Evolutionary conservation across 2,888 invertebrate genomes (phyloP), one percentile per base, ranked within the genome.

Genomic region (Dicranocentrus wangi): DNA sequence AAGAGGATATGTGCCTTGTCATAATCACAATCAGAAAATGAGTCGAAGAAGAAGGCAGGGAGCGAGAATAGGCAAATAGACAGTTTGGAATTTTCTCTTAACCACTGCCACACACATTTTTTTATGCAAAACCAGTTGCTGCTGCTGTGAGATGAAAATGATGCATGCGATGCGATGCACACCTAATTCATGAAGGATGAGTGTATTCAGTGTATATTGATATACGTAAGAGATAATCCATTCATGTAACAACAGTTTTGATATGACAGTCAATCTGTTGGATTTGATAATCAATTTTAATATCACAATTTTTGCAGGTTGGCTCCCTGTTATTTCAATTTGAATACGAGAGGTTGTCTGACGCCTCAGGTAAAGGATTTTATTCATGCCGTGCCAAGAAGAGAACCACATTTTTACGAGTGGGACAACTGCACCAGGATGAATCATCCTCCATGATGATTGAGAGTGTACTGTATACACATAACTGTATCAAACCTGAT

Each of bases 311-410:
- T 23, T 7, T 15, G n/a, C 19, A 1, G 19, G n/a, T 5, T 21
- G 55, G 47, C n/a, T 42, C 42, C n/a, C 63, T 42, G 21, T 21
- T 21, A 63, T 39, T 63, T 60, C 28, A 39, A 63, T 63, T 60
- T 63, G 63, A 63, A 63, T 42, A n/a, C n/a, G 63, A 42, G 63
- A 63, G 63, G 21, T 23, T 42, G 63, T 63, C 39, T 63, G 63
- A 39, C 42, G 63, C 63, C 63, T 63, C 8, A 21, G 42, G 63
- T 63, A 39, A 13, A 28, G 15, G 17, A 47, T n/a, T 13, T n/a
- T 15, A 27, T 60, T 60, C 15, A 5, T 27, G 15, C 3, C 53
- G 53, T 27, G 60, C 60, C 27, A 27, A 21, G 7, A 55, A 7
- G 15, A 8, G 2, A 60, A 17, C 27, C 60, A 60, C 5, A 27